Base-by-base conservation (phyloP, 2,888 invertebrate species). In the Euphydryas editha region DNA sequence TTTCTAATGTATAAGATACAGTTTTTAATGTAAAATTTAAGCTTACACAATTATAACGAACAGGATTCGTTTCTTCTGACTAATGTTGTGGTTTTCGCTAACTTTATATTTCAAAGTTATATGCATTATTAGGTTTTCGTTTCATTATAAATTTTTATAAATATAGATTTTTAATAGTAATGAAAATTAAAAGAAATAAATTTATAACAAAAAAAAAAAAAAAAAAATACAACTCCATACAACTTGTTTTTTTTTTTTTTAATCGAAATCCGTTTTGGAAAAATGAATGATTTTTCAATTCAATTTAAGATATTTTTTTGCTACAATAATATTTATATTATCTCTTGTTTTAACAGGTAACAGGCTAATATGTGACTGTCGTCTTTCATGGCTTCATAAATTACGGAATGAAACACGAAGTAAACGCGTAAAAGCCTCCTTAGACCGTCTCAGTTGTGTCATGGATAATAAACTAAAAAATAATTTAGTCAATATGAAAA, bases 321-420 rank as follows among this genome's bases (percentile, higher is more conserved):
- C 8, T 17, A 49, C 42, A 39, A 20, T 20, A 15, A 46, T 56
- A 56, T 39, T 39, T 13, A 39, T 11, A 13, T 39, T n/a, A 62
- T 55, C 39, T 20, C 24, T 20, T 56, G n/a, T 63, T 58, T 69
- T 86, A 85, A 60, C 95, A 97, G 97, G 96, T 79, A 97, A 97
- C 90, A 95, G 94, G 78, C 94, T 97, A 81, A 94, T 94, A 73
- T 97, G 97, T 85, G 96, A 97, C 88, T 97, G 97, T 82, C 95
- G 96, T 20, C 93, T 97, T 61, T 93, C 95, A 60, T 97, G 97
- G 97, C 93, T 97, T 76, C 95, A 95, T 85, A 94, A 94, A 73
- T 90, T 97, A 59, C 93, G 94, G 64, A 95, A 96, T 84, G 96
- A 96, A 79, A 97, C 97, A 47, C 94, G 94, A 82, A 96, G 95